phyloP scores from a whole-genome alignment of 2,113 vertebrate genomes.

The Eurystomus gularis region DNA sequence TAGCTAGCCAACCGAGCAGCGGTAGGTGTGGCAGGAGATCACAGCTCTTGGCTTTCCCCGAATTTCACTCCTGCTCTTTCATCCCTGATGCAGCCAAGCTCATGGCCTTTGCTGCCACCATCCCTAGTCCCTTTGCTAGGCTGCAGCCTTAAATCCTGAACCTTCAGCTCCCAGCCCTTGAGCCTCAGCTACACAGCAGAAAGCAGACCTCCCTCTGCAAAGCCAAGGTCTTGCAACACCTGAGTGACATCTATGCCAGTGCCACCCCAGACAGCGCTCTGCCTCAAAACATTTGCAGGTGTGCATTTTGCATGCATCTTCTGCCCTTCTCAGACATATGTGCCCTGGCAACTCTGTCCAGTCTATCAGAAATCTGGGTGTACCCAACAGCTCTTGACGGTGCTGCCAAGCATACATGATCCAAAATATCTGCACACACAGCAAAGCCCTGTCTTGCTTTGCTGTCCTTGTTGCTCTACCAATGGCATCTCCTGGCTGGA shows the following conservation, averaged over 20 bases:
- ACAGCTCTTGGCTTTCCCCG: not conserved
- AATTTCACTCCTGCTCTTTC: not conserved
- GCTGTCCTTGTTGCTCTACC: not conserved
- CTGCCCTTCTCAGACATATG: not conserved
- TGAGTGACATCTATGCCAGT: not conserved
- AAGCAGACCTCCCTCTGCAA: not conserved
- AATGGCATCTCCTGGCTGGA: not conserved
- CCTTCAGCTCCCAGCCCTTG: no score
- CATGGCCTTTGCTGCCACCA: not conserved
- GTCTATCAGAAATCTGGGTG: not conserved
- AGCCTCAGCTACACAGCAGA: not conserved
- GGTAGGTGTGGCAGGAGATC: not conserved
- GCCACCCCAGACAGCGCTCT: accelerated
- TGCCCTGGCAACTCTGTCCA: not conserved
- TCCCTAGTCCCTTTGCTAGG: not conserved
- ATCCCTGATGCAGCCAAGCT: not conserved
- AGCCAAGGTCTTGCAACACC: not conserved
- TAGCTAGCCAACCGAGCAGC: not conserved
- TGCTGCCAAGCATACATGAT: not conserved
- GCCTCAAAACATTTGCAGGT: not conserved
- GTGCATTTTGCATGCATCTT: not conserved
- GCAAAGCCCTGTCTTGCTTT: not conserved
- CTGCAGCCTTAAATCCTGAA: not conserved
- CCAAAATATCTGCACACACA: not conserved
- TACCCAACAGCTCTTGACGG: not conserved